phyloP scores from a whole-genome alignment of 2,113 vertebrate species.

The Protobothrops mucrosquamatus region DNA sequence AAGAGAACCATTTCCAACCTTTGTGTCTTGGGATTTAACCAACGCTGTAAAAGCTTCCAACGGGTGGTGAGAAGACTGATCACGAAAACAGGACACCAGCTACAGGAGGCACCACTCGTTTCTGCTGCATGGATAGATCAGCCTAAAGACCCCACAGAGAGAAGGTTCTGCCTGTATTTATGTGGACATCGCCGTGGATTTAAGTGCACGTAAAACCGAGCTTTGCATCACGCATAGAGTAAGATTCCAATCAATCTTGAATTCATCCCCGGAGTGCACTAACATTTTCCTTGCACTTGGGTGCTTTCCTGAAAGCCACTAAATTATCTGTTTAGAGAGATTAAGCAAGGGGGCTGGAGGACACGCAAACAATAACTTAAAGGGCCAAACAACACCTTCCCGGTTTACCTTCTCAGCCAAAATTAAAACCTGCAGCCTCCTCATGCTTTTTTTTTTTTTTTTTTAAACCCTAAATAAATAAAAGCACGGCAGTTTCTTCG shows the following conservation, averaged over 20 bases:
- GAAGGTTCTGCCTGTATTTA: slow-evolving; percentile 6
- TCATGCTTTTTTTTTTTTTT: background rate
- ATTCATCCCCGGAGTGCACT: slow-evolving; percentile 60
- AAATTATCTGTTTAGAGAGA: slow-evolving; percentile 64
- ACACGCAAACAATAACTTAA: slow-evolving; percentile 59
- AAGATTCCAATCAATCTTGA: slow-evolving; percentile 57
- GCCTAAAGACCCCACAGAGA: slow-evolving; percentile 15
- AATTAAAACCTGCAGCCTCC: slow-evolving; percentile 56
- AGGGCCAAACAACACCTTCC: slow-evolving; percentile 51
- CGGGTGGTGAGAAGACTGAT: background rate
- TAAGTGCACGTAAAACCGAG: slow-evolving; percentile 29
- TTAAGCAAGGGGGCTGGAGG: slow-evolving; percentile 53
- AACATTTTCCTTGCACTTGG: slow-evolving; percentile 59
- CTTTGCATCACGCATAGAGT: slow-evolving; percentile 7
- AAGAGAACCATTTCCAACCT: background rate
- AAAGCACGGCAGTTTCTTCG: slow-evolving; percentile 33
- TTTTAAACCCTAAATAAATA: background rate
- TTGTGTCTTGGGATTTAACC: background rate
- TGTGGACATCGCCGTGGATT: slow-evolving; percentile 31
- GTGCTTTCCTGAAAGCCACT: slow-evolving; percentile 59
- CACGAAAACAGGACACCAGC: background rate
- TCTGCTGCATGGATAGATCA: background rate
- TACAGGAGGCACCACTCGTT: background rate
- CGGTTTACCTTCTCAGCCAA: slow-evolving; percentile 15
- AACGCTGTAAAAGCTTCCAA: background rate